A percentile compares a stretch with the other conserved stretches of the same genome.
These are phyloP conservation scores for Chromobotia macracanthus DNA, from an alignment of 2,797 vertebrate species.

Conservation along the genomic window DNA sequence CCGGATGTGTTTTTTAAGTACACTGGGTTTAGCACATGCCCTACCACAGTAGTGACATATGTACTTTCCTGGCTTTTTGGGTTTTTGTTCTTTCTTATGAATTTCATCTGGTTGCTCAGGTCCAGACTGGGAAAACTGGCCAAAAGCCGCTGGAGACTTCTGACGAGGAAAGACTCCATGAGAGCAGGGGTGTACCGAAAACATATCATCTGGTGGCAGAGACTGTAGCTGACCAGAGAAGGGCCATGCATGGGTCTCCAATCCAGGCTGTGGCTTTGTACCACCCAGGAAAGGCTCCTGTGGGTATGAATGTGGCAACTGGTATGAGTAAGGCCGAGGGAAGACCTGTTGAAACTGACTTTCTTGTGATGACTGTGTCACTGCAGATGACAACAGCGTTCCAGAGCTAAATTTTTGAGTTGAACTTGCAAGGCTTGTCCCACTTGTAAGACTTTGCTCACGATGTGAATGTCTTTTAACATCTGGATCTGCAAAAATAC, in stretches of 20 bases:
- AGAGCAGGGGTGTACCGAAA: conserved; percentile 85
- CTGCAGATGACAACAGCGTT: conserved; percentile 82
- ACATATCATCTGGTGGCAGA: conserved; percentile 90
- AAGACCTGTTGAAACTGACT: conserved; percentile 81
- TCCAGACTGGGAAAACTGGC: conserved; percentile 90
- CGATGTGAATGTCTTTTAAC: conserved; percentile 79
- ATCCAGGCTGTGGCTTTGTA: conserved; percentile 89
- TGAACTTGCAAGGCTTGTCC: conserved; percentile 69
- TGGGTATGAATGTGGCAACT: conserved; percentile 89
- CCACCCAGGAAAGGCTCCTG: conserved; percentile 89
- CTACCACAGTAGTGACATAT: conserved; percentile 96
- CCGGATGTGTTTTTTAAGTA: conserved; percentile 98
- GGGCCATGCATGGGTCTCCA: conserved; percentile 91
- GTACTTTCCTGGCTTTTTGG: conserved; percentile 97
- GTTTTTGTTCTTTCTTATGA: conserved; percentile 95
- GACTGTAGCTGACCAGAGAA: conserved; percentile 87
- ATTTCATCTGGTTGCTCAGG: conserved; percentile 88
- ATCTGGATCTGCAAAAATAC: conserved; percentile 86
- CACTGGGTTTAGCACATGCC: conserved; percentile 98
- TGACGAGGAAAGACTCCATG: conserved; percentile 88
- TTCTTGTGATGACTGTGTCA: conserved; percentile 79
- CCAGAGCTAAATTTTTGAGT: conserved; percentile 87
- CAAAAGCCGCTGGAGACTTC: conserved; percentile 90
- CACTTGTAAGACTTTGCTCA: conserved; percentile 80
- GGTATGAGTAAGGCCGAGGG: conserved; percentile 86